These are phyloP conservation scores for Cantharis nigra DNA, from an alignment of 2,888 invertebrate species.

Conservation along the genomic window DNA sequence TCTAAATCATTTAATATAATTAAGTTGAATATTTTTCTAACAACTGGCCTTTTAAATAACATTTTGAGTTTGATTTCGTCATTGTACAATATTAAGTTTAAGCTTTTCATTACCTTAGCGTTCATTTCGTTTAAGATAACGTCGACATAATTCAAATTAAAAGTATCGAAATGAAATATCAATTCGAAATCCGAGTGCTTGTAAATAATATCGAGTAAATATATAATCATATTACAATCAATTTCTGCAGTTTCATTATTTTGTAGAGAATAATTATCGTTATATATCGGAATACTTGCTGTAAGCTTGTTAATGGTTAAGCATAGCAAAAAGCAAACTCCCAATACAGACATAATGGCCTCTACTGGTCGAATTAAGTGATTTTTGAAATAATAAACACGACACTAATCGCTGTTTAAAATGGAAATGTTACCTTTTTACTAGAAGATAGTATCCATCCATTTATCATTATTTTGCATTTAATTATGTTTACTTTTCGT, in stretches of 20 bases:
- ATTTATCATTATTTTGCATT: conserved; percentile 6
- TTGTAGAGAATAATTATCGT: not conserved
- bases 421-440: not conserved
- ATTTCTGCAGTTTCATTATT: not conserved
- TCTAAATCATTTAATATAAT: conserved; percentile 3
- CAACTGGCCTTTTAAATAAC: conserved; percentile 5
- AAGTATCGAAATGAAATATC: conserved; percentile 5
- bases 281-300: not conserved
- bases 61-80: not conserved
- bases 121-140: not conserved
- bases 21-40: conserved; percentile 5
- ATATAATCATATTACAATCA: not conserved
- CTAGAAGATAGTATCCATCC: not conserved
- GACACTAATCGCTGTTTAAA: not conserved
- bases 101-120: not conserved
- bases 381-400: not conserved
- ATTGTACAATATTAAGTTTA: conserved; percentile 2
- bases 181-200: conserved; percentile 7
- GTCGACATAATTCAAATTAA: not conserved
- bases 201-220: not conserved
- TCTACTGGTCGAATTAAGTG: not conserved
- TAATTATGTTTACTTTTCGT: conserved; percentile 1
- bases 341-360: not conserved
- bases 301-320: not conserved
- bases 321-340: not conserved